Evolutionary conservation across 2,888 invertebrate genomes (phyloP).

Genomic region (Diplazon laetatorius): DNA sequence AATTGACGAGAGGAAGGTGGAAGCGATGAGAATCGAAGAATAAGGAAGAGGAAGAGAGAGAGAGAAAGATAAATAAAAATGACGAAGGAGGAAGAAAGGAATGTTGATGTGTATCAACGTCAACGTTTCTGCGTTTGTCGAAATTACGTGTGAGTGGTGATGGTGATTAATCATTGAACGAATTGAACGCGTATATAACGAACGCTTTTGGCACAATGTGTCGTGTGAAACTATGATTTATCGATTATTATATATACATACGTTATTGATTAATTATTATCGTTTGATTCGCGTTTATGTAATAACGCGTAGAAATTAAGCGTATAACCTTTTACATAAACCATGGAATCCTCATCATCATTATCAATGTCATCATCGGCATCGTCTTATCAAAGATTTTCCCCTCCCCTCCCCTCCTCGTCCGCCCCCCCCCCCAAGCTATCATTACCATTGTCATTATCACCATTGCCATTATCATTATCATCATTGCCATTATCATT

Average conservation of each 20-base stretch:
- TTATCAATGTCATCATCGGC: conserved; percentile 8
- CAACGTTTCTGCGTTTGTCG: conserved; percentile 4
- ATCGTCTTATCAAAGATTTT: no score
- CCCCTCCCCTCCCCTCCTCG: no score
- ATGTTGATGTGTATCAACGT: conserved; percentile 8
- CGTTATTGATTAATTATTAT: conserved; percentile 71
- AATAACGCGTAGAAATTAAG: conserved; percentile 70
- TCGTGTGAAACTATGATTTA: conserved; percentile 65
- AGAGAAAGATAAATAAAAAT: no score
- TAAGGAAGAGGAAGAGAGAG: background rate
- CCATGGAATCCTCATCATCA: conserved; percentile 47
- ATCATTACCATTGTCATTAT: conserved; percentile 17
- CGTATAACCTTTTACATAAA: conserved; percentile 49
- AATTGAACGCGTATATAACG: conserved; percentile 25
- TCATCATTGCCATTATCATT: no score
- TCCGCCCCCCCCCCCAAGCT: background rate
- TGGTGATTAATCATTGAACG: conserved; percentile 19
- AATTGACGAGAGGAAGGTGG: conserved; percentile 22
- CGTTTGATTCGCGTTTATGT: conserved; percentile 73
- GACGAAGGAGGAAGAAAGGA: no score
- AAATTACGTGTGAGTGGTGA: conserved; percentile 67
- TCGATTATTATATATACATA: conserved; percentile 43
- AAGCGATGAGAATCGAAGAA: background rate
- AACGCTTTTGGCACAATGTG: conserved; percentile 58
- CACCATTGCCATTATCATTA: no score